Evolutionary conservation across 2,113 vertebrate species (phyloP).

Genomic region (Canis aureus): DNA sequence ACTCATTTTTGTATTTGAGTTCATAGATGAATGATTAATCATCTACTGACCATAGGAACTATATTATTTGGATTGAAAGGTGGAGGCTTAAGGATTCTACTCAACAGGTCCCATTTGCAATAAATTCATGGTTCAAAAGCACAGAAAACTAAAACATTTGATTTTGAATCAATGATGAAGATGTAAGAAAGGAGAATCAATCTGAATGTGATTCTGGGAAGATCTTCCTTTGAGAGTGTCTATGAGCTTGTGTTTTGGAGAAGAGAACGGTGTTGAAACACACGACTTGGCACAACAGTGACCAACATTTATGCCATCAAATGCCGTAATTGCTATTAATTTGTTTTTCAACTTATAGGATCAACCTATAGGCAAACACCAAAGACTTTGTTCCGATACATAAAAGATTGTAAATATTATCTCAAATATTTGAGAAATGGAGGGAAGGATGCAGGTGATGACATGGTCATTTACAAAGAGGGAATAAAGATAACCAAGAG

Average conservation of each 20-base stretch:
- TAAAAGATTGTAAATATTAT: not conserved
- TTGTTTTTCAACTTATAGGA: not conserved
- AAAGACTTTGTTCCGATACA: not conserved
- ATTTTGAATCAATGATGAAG: not conserved
- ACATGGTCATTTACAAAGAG: not conserved
- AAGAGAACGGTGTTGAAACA: not conserved
- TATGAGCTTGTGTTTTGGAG: not conserved
- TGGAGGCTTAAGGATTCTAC: not conserved
- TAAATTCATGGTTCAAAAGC: not conserved
- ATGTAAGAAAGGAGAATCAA: not conserved
- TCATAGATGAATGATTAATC: slow-evolving; percentile 63
- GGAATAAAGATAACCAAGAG: not conserved
- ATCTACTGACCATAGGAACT: slow-evolving; percentile 51
- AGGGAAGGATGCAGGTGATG: not conserved
- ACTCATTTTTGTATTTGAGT: slow-evolving; percentile 50
- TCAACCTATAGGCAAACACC: not conserved
- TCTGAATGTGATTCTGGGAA: not conserved
- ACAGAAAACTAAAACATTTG: not conserved
- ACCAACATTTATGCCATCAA: not conserved
- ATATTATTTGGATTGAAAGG: not conserved
- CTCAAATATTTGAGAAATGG: not conserved
- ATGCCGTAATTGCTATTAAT: not conserved
- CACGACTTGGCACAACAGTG: not conserved
- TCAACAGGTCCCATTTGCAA: not conserved
- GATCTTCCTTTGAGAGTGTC: not conserved